Percentiles rank a stretch among this genome's conserved stretches.
phyloP scores from a whole-genome alignment of 2,888 invertebrate genomes.

The Adela reaumurella region DNA sequence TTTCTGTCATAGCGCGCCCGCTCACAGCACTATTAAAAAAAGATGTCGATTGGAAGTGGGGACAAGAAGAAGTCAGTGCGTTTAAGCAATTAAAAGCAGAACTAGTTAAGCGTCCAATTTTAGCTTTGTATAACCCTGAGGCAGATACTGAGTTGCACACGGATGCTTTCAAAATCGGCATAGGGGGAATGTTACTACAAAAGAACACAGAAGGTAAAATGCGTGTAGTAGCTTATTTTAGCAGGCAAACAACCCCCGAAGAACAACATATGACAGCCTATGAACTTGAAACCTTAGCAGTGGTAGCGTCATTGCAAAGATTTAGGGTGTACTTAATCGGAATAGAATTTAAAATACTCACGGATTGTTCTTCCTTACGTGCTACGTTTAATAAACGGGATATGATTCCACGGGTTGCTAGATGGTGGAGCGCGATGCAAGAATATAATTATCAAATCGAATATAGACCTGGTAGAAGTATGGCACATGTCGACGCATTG shows the following conservation, averaged over 20 bases:
- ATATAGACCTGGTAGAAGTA: not conserved
- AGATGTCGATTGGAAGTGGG: conserved; percentile 9
- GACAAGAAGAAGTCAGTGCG: conserved; percentile 2
- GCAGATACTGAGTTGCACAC: conserved; percentile 19
- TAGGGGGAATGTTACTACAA: conserved; percentile 18
- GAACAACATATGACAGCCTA: not conserved
- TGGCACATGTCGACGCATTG: conserved; percentile 1
- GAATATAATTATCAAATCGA: conserved; percentile 1
- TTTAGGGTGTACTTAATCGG: conserved; percentile 4
- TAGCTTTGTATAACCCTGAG: conserved; percentile 18
- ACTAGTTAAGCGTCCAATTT: conserved; percentile 11
- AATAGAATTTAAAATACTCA: not conserved
- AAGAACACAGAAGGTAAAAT: too few relatives aligned
- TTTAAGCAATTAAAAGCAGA: conserved; percentile 5
- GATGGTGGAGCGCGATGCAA: conserved; percentile 3
- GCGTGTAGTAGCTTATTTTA: too few relatives aligned
- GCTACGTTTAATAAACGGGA: conserved; percentile 3
- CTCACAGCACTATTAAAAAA: conserved; percentile 11
- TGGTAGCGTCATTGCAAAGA: conserved; percentile 1
- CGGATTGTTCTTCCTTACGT: conserved; percentile 1
- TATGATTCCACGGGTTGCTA: not conserved
- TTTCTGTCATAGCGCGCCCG: conserved; percentile 11
- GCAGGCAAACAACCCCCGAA: too few relatives aligned
- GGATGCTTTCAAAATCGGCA: conserved; percentile 18
- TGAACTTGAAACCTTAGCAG: conserved; percentile 3